Evolutionary conservation across 2,113 vertebrate genomes (phyloP).

Genomic region (Electrona antarctica): DNA sequence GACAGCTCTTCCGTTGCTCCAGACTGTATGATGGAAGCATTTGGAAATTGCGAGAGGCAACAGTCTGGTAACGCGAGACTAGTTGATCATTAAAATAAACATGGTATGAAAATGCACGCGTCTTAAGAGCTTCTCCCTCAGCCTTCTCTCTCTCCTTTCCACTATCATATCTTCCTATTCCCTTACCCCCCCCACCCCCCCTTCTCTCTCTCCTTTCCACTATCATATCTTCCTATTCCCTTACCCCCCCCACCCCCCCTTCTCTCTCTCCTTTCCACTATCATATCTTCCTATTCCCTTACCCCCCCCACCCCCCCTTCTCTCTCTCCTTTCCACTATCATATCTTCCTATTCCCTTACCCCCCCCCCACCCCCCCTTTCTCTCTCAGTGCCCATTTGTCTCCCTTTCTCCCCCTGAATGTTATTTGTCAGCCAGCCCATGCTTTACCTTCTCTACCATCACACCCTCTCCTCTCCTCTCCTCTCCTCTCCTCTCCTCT

Average conservation of each 20-base stretch:
- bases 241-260: constrained; percentile 1
- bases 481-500: neutral
- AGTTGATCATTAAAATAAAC: no score
- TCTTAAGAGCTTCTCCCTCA: no score
- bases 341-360: constrained; percentile 26
- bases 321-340: constrained; percentile 33
- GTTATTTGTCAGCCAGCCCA: no score
- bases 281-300: constrained; percentile 34
- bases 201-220: constrained; percentile 13
- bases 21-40: no score
- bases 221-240: constrained; percentile 42
- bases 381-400: constrained; percentile 12
- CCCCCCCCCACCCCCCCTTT: constrained; percentile 15
- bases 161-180: no score
- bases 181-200: constrained; percentile 9
- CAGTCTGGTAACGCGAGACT: no score
- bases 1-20: no score
- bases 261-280: constrained; percentile 32
- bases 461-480: neutral
- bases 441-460: constrained; percentile 6
- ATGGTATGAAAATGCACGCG: no score
- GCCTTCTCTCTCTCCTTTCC: no score
- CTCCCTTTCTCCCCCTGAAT: constrained; percentile 2
- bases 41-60: no score
- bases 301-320: constrained; percentile 13